Base-by-base conservation (phyloP, 2,888 invertebrate genomes). In the Mythimna lalbum region DNA sequence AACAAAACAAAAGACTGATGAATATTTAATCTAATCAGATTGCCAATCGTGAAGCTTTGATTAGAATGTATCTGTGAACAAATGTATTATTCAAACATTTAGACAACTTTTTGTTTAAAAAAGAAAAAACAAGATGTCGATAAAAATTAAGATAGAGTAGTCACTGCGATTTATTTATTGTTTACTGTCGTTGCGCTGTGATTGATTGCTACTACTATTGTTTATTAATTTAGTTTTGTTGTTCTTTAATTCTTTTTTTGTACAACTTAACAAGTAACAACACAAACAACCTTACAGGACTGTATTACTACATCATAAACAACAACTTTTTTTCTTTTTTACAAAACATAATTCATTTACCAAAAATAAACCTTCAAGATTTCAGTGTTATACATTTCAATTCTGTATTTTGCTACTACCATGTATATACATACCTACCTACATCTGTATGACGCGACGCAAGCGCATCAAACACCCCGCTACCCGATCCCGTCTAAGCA, bases 21-120 rank as follows among this genome's bases (percentile, higher is more conserved):
- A 68, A 59, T 69, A 69, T 50, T 27, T 56, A 43, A 55, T 60
- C 27, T 61, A 43, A 73, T 69, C 60, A 69, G 70, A 50, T 43
- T 69, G 55, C 21, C 73, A 49, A 50, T 39, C 69, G 31, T 52
- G 49, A 56, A 69, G 21, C 10, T 33, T 56, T 76, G 55, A 76
- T 73, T 67, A 73, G 27, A 23, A 63, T 59, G 50, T 78, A 67
- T 80, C 57, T 61, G 60, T 39, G 23, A 73, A 69, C 69, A 60
- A 78, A 74, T 74, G n/a, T 64, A 74, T 68, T 73, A 63, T 60
- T 63, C 31, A 64, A 68, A 79, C 21, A 36, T 36, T 50, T 62
- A 78, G 31, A 52, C 55, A n/a, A 70, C 68, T 69, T 76, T 71
- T 80, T 80, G 75, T 63, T 69, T 63, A 27, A 76, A 67, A 63